Evolutionary conservation across 2,797 vertebrate genomes (phyloP).

Genomic region (Hirundo rustica): DNA sequence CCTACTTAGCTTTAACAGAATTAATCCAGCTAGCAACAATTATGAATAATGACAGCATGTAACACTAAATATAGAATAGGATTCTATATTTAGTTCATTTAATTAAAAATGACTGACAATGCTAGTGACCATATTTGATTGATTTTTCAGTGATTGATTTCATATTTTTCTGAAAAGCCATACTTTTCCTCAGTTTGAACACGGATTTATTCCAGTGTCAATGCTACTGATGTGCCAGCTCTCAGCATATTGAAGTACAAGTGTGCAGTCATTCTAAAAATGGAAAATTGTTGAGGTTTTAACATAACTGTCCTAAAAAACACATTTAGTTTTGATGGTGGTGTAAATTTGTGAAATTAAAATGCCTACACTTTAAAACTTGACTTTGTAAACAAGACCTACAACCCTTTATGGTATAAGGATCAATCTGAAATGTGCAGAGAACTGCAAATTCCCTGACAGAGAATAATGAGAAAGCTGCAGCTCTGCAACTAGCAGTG

Average conservation of each 20-base stretch:
- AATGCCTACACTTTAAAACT: not conserved
- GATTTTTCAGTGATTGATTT: not conserved
- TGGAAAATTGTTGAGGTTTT: not conserved
- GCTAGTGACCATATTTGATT: not conserved
- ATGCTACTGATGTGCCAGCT: not conserved
- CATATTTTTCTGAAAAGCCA: not conserved
- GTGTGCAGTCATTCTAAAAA: not conserved
- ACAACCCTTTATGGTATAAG: not conserved
- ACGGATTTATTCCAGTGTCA: not conserved
- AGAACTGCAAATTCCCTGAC: not conserved
- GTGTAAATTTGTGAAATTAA: constrained; percentile 5
- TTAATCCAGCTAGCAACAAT: not conserved
- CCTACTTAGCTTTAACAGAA: not conserved
- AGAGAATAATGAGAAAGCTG: not conserved
- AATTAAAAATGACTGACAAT: not conserved
- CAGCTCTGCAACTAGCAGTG: not conserved
- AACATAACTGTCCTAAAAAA: not conserved
- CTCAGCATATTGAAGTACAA: not conserved
- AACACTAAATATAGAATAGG: not conserved
- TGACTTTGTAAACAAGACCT: not conserved
- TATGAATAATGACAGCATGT: not conserved
- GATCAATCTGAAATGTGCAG: not conserved
- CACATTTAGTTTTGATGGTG: not conserved
- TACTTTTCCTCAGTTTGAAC: not conserved
- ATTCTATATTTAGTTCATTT: not conserved